phyloP scores from a whole-genome alignment of 2,113 vertebrate genomes.

The Origma solitaria region DNA sequence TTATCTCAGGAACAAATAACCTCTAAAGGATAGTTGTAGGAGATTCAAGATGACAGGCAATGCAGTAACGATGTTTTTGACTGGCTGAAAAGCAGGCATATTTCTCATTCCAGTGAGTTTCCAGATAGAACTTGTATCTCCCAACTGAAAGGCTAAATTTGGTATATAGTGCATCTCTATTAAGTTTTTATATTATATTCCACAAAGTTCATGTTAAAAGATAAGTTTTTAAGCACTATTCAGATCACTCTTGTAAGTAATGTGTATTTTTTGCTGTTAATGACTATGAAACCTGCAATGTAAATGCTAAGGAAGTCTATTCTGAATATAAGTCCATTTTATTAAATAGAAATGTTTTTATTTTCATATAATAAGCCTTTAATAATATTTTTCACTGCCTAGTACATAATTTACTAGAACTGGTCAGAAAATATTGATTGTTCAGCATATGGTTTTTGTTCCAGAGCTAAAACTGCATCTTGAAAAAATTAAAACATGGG shows the following conservation, averaged over 20 bases:
- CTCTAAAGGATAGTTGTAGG: background rate
- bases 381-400: background rate
- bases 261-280: background rate
- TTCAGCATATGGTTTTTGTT: background rate
- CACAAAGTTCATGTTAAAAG: background rate
- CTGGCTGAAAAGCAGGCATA: background rate
- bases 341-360: background rate
- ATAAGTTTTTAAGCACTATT: background rate
- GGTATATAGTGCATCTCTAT: background rate
- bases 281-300: background rate
- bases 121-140: background rate
- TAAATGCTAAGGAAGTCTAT: background rate
- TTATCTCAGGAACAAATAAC: background rate
- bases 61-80: background rate
- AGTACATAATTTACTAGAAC: background rate
- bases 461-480: background rate
- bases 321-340: background rate
- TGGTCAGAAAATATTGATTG: background rate
- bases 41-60: background rate
- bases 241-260: background rate
- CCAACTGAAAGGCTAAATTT: background rate
- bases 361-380: background rate
- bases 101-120: background rate
- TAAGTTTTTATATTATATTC: background rate
- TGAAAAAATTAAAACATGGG: background rate